Base-by-base conservation (phyloP, 2,797 vertebrate genomes). In the Chelon labrosus region DNA sequence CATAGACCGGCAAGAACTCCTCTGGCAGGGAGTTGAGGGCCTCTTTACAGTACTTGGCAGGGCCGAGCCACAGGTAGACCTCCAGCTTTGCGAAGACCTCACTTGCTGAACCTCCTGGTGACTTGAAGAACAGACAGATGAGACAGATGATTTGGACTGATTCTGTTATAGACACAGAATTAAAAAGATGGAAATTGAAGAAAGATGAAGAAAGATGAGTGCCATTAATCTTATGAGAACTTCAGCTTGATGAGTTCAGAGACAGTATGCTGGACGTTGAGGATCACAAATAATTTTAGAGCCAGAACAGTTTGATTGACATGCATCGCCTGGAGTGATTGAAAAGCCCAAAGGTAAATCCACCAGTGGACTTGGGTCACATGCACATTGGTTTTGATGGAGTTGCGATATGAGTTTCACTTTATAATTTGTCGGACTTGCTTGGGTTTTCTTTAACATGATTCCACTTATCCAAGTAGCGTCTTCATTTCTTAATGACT, bases 61-160 rank as follows among this genome's bases (percentile, higher is more conserved):
- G 72, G 38, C 97, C 97, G 1, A 99, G 94, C 97, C 98, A 98
- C 90, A 99, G 84, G 80, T 97, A 97, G 52, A 97, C 89, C 91
- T 99, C 97, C 70, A 98, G 84, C 84, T 99, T 98, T 20, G 96
- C 96, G 83, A 96, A 97, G 82, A 97, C 92, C 83, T 97, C 95
- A 5, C 95, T 95, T 0, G 93, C 82, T 20, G 94, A 86, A 52
- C 93, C 90, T 53, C 95, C 96, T 1, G 97, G 96, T 13, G 94
- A 94, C 97, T 99, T 62, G 3, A 80, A 38, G 38, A 60, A 70
- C 12, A 39, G 22, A 19, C n/a, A 12, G 39, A 41, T 10, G 9
- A 41, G 39, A 10, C 6, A 4, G 39, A 42, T 10, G 11, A 65
- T 52, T 39, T 35, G 31, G 31, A 27, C 25, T 27, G 25, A 27